phyloP scores from a whole-genome alignment of 2,113 vertebrate species.

The Brachyhypopomus gauderio region DNA sequence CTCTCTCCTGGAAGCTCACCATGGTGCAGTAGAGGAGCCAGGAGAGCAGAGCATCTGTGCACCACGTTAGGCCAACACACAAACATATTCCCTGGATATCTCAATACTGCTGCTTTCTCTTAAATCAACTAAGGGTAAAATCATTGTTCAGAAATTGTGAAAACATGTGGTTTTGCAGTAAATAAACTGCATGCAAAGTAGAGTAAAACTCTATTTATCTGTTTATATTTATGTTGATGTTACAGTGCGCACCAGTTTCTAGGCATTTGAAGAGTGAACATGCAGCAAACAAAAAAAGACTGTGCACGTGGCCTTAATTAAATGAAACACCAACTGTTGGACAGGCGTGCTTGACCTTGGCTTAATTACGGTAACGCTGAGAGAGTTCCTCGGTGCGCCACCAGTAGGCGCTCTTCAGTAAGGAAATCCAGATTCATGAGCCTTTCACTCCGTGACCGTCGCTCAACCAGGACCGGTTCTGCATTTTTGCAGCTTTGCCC shows the following conservation, averaged over 20 bases:
- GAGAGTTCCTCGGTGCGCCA: conserved; percentile 33
- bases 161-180: no score
- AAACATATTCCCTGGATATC: no score
- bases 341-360: conserved; percentile 22
- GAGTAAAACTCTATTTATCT: no score
- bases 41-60: neutral
- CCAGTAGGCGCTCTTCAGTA: conserved; percentile 49
- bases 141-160: no score
- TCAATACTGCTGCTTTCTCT: no score
- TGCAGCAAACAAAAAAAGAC: no score
- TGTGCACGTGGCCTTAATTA: conserved; percentile 31
- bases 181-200: neutral
- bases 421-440: neutral
- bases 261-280: no score
- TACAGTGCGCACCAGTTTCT: neutral
- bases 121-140: no score
- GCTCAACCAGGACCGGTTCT: neutral
- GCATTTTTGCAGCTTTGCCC: no score
- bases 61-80: conserved; percentile 4
- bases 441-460: neutral
- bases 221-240: neutral
- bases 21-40: neutral
- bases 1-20: conserved; percentile 28
- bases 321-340: conserved; percentile 38
- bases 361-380: conserved; percentile 19